Base-by-base conservation (phyloP, 2,888 invertebrate genomes). In the Caenorhabditis sp. region DNA sequence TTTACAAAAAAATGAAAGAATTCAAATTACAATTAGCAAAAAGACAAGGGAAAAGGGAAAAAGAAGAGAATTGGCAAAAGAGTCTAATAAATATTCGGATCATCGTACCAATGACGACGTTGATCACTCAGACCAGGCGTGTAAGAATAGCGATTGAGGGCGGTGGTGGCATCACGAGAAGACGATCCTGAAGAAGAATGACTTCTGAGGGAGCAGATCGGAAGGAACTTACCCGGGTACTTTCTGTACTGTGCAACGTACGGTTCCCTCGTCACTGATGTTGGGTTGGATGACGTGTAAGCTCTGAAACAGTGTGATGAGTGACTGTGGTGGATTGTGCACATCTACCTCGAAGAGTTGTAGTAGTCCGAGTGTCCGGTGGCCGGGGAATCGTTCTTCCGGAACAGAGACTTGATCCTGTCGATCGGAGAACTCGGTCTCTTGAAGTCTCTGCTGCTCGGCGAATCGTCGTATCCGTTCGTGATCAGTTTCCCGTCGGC, bases 401-500 rank as follows among this genome's bases (percentile, higher is more conserved):
- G 55, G 77, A 88, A 88, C 37, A 88, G 61, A 17, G 83, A 84
- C 76, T 89, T 89, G 65, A 89, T 86, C 39, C 86, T 83, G 50
- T 89, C 89, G 63, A 89, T 85, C 13, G 88, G 88, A 1, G 88
- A 86, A 17, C 81, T 78, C 11, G 88, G 86, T 17, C 87, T 79
- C 61, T 88, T 86, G 72, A 79, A 86, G 55, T 77, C 65, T 46
- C 68, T 68, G 45, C 68, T 68, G 30, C 65, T 65, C 35, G 63
- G 43, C 17, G 55, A n/a, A 30, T 72, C 72, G 24, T 77, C 77
- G 55, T 77, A 77, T 27, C 74, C 83, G 52, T 85, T 85, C 9
- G 83, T 86, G 26, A 79, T 62, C 56, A 84, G 53, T 26, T 84
- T 85, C 41, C 87, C 87, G 65, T 87, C 87, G 2, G 82, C 66